These are phyloP conservation scores for Trypoxylon attenuatum DNA, from an alignment of 2,888 invertebrate species.

Conservation along the genomic window DNA sequence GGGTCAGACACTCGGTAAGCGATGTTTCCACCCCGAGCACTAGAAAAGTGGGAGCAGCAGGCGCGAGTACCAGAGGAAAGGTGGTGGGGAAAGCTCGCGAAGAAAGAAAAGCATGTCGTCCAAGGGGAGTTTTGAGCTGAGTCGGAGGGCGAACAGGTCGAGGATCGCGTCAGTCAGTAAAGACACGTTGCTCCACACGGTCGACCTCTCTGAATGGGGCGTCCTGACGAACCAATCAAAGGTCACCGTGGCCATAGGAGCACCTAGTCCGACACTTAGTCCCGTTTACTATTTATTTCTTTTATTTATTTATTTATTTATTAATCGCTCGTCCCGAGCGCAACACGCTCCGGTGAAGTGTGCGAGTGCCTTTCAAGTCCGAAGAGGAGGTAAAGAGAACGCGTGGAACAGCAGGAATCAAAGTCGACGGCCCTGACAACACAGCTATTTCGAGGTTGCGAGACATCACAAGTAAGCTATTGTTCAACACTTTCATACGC, in stretches of 20 bases:
- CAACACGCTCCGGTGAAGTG: neutral
- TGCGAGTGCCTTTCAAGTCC: neutral
- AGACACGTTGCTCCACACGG: slow-evolving; percentile 55
- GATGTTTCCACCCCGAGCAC: slow-evolving; percentile 13
- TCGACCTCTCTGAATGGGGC: slow-evolving; percentile 31
- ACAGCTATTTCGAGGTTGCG: slow-evolving; percentile 65
- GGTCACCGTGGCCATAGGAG: neutral
- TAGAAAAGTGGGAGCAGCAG: slow-evolving; percentile 16
- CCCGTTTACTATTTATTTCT: slow-evolving; percentile 8
- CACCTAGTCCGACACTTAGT: neutral
- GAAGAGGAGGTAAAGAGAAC: slow-evolving; percentile 10
- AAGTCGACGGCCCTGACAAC: slow-evolving; percentile 46
- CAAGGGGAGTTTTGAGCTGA: slow-evolving; percentile 34
- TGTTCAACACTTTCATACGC: slow-evolving; percentile 20
- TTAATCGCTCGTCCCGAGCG: neutral
- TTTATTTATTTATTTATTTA: slow-evolving; percentile 46
- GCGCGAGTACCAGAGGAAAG: too few relatives aligned
- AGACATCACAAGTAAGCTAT: slow-evolving; percentile 50
- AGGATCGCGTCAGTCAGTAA: slow-evolving; percentile 59
- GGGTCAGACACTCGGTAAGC: neutral
- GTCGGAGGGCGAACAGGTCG: slow-evolving; percentile 24
- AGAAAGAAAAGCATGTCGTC: slow-evolving; percentile 41
- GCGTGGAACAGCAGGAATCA: slow-evolving; percentile 35
- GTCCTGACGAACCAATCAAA: neutral
- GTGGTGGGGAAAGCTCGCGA: slow-evolving; percentile 37